phyloP scores from a whole-genome alignment of 2,888 invertebrate genomes.

The Papilio gigon region DNA sequence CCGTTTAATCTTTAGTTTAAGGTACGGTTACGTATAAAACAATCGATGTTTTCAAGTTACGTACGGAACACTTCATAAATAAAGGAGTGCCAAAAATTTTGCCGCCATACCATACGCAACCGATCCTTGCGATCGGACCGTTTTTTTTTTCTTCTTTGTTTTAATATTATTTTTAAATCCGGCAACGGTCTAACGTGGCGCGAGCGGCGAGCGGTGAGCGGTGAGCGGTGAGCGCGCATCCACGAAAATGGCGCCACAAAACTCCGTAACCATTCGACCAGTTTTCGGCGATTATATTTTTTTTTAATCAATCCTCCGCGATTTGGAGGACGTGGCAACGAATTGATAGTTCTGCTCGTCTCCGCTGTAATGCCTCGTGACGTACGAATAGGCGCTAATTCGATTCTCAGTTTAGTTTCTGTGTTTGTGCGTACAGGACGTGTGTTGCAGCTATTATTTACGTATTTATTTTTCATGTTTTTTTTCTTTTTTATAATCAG shows the following conservation, averaged over 20 bases:
- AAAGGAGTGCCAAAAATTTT: slow-evolving; percentile 55
- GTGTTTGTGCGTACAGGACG: slow-evolving; percentile 71
- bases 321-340: slow-evolving; percentile 56
- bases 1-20: no score
- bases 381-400: slow-evolving; percentile 47
- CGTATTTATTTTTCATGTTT: slow-evolving; percentile 45
- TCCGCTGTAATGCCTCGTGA: slow-evolving; percentile 43
- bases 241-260: slow-evolving; percentile 60
- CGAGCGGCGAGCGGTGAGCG: slow-evolving; percentile 54
- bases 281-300: slow-evolving; percentile 50
- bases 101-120: slow-evolving; percentile 59
- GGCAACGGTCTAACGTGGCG: slow-evolving; percentile 71
- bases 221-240: slow-evolving; percentile 55
- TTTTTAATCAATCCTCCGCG: slow-evolving; percentile 60
- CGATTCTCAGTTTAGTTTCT: slow-evolving; percentile 66
- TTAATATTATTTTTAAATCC: slow-evolving; percentile 72
- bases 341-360: slow-evolving; percentile 51
- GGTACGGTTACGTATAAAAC: no score
- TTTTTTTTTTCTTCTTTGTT: slow-evolving; percentile 59
- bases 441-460: slow-evolving; percentile 49
- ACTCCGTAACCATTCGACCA: slow-evolving; percentile 54
- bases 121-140: slow-evolving; percentile 54
- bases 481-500: slow-evolving; percentile 16
- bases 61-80: slow-evolving; percentile 57
- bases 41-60: slow-evolving; percentile 1